Conservation (phyloP, 37 sponge, comb jelly and placozoan genomes). For the Agelas oroides region DNA sequence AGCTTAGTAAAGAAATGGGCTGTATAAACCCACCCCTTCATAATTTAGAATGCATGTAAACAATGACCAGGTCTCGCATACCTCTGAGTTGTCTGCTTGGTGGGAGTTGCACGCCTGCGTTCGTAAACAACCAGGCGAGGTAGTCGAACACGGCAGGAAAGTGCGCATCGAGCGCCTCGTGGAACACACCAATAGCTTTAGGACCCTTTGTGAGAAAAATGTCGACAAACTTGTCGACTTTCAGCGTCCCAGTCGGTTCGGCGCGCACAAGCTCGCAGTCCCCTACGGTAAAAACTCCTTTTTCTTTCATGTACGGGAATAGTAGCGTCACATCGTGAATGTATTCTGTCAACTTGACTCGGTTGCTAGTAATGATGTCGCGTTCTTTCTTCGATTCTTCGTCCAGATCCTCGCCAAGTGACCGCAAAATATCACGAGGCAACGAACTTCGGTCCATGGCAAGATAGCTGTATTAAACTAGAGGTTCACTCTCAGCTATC, state of each 20-base stretch:
- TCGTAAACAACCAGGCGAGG: conserved; percentile 47
- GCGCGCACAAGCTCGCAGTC: conserved; percentile 56
- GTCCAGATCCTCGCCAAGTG: too few species aligned
- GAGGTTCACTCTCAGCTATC: too few species aligned
- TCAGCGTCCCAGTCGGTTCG: conserved; percentile 13
- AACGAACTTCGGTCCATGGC: too few species aligned
- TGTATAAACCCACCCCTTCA: too few species aligned
- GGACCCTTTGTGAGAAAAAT: conserved; percentile 67
- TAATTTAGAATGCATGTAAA: too few species aligned
- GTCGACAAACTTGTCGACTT: conserved; percentile 69
- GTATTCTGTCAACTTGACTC: conserved; percentile 64
- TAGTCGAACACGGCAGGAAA: conserved; percentile 58
- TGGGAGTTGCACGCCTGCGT: conserved; percentile 49
- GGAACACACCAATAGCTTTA: conserved; percentile 52
- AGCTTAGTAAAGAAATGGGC: too few species aligned
- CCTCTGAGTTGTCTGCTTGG: conserved; percentile 41
- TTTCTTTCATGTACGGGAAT: conserved; percentile 64
- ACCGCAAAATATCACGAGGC: too few species aligned
- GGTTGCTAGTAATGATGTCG: too few species aligned
- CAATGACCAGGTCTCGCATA: too few species aligned
- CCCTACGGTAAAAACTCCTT: conserved; percentile 30
- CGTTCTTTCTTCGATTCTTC: too few species aligned
- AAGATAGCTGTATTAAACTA: too few species aligned
- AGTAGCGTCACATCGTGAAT: conserved; percentile 60
- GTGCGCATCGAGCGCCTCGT: conserved; percentile 49